Evolutionary conservation across 2,113 vertebrate species (phyloP).

Genomic region (Pao palembangensis): DNA sequence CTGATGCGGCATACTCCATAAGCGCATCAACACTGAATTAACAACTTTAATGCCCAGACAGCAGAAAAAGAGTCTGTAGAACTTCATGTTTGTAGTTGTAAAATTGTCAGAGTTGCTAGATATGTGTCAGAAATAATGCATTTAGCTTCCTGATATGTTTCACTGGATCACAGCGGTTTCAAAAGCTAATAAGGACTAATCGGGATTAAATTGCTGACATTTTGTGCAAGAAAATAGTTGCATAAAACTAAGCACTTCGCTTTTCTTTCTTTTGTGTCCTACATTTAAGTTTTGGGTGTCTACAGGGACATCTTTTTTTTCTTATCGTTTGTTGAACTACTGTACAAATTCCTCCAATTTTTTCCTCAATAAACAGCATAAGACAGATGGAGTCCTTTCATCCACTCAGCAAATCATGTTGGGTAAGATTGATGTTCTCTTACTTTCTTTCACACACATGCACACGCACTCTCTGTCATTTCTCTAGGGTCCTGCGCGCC

Average conservation of each 20-base stretch:
- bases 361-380: slow-evolving; percentile 61
- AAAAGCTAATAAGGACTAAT: no score
- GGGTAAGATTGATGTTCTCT: slow-evolving; percentile 66
- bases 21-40: slow-evolving; percentile 6
- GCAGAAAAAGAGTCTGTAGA: background rate
- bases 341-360: slow-evolving; percentile 57
- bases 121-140: background rate
- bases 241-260: no score
- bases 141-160: no score
- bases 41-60: background rate
- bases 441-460: slow-evolving; percentile 28
- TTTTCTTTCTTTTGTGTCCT: no score
- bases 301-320: slow-evolving; percentile 37
- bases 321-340: slow-evolving; percentile 44
- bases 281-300: slow-evolving; percentile 11
- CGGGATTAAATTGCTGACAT: no score
- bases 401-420: slow-evolving; percentile 70
- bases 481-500: slow-evolving; percentile 9
- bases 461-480: slow-evolving; percentile 7
- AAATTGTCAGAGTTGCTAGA: background rate
- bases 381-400: slow-evolving; percentile 69
- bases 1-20: slow-evolving; percentile 30
- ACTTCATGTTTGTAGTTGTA: background rate
- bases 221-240: no score
- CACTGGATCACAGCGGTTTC: no score